A percentile compares a stretch with the other conserved stretches of the same genome.
Conservation (phyloP, 64 coral and sea anemone species). For the Astreopora myriophthalma region DNA sequence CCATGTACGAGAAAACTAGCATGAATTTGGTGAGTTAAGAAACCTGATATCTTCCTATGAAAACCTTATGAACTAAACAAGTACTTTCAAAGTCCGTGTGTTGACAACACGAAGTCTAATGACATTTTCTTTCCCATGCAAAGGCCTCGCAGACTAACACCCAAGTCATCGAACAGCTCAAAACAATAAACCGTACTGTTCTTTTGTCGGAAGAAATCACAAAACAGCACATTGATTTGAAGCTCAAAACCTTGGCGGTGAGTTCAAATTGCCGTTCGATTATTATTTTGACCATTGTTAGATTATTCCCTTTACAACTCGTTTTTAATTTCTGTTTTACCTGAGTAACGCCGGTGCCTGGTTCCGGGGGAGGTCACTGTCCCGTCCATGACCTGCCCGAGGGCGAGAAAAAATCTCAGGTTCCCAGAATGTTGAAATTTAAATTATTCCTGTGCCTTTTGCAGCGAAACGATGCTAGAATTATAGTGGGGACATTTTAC, state of each 20-base stretch:
- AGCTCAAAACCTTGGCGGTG: conserved; percentile 83
- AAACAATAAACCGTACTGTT: conserved; percentile 72
- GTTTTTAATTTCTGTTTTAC: too few species aligned
- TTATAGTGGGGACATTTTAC: conserved; percentile 93
- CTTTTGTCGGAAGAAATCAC: conserved; percentile 80
- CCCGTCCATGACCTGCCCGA: too few species aligned
- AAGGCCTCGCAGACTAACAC: conserved; percentile 82
- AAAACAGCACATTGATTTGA: conserved; percentile 71
- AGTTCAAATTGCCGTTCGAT: background rate
- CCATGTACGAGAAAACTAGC: conserved; percentile 76
- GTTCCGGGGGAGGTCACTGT: too few species aligned
- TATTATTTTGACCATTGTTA: too few species aligned
- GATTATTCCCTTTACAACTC: too few species aligned
- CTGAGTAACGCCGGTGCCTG: too few species aligned
- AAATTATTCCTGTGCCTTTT: background rate
- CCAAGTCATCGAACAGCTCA: conserved; percentile 80
- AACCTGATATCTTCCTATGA: background rate
- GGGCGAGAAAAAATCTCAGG: too few species aligned
- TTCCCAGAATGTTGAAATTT: too few species aligned
- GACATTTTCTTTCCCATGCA: background rate
- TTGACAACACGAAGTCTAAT: too few species aligned
- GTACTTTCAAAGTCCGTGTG: too few species aligned
- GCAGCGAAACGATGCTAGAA: conserved; percentile 84
- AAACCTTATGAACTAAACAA: too few species aligned
- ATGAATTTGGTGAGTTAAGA: conserved; percentile 62